A percentile compares a stretch with the other conserved stretches of the same genome.
Conservation (phyloP, 2,888 invertebrate genomes). For the Caenorhabditis sulstoni region DNA sequence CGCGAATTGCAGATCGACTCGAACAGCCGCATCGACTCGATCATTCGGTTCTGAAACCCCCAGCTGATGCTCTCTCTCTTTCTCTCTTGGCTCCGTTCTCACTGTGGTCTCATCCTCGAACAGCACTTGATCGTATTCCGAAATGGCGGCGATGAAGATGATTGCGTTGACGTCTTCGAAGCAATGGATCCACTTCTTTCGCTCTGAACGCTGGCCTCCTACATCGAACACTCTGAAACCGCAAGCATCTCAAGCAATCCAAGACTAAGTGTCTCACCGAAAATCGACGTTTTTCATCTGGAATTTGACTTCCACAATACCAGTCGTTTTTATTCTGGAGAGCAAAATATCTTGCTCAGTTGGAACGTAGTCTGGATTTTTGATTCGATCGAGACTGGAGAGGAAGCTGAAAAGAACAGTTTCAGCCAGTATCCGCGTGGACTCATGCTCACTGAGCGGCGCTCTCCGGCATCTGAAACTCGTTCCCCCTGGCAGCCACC, state of each 20-base stretch:
- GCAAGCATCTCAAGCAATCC: too few species aligned
- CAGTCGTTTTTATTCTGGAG: conserved; percentile 80
- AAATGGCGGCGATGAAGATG: conserved; percentile 75
- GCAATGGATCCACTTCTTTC: conserved; percentile 77
- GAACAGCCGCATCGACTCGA: conserved; percentile 80
- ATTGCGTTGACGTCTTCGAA: conserved; percentile 80
- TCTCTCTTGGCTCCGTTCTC: background rate
- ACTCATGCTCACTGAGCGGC: conserved; percentile 72
- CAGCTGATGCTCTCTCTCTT: too few species aligned
- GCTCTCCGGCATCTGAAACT: conserved; percentile 78
- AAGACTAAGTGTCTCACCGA: conserved; percentile 57
- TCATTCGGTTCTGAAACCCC: conserved; percentile 80
- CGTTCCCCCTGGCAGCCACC: conserved; percentile 73
- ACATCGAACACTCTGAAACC: conserved; percentile 79
- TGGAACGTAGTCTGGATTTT: conserved; percentile 73
- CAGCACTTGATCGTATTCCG: conserved; percentile 79
- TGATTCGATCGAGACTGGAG: conserved; percentile 74
- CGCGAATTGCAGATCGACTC: conserved; percentile 80
- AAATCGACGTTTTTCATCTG: conserved; percentile 80
- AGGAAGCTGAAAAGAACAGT: conserved; percentile 75
- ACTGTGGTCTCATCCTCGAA: conserved; percentile 80
- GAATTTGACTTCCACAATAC: conserved; percentile 80
- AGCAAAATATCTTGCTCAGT: conserved; percentile 80
- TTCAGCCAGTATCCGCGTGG: background rate
- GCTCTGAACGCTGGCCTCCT: conserved; percentile 79